phyloP scores from a whole-genome alignment of 2,113 vertebrate species.

The Romanogobio albipinnatus region DNA sequence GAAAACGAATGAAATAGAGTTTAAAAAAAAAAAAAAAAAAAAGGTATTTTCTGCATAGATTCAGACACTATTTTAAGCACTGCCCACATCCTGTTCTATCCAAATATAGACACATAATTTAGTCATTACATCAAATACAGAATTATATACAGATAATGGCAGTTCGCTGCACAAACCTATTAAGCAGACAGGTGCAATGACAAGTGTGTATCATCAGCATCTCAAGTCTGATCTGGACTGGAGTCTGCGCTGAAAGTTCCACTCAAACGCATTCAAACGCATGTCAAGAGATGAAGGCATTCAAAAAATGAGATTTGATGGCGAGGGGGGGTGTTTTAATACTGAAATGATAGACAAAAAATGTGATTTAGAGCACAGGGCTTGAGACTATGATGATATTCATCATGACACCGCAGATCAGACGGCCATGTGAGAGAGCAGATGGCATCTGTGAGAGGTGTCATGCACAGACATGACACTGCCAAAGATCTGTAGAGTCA shows the following conservation, averaged over 20 bases:
- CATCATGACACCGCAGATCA: conserved; percentile 22
- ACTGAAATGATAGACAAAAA: conserved; percentile 13
- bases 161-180: conserved; percentile 5
- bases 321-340: background rate
- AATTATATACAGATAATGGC: background rate
- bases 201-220: conserved; percentile 5
- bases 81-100: background rate
- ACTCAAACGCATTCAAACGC: background rate
- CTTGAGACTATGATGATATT: conserved; percentile 3
- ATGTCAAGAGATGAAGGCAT: conserved; percentile 8
- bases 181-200: conserved; percentile 17
- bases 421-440: conserved; percentile 24
- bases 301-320: background rate
- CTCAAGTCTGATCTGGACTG: background rate
- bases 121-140: background rate
- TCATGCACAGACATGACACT: conserved; percentile 32
- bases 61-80: background rate
- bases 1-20: no score
- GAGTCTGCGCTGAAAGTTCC: background rate
- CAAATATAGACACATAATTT: background rate
- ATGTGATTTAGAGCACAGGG: conserved; percentile 18
- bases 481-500: conserved; percentile 32
- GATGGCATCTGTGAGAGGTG: conserved; percentile 40
- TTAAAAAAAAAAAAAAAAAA: no score
- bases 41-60: background rate